These are phyloP conservation scores for Phacellophora camtschatica DNA, from an alignment of 30 jellyfish, hydroid and myxozoan species.

Conservation along the genomic window DNA sequence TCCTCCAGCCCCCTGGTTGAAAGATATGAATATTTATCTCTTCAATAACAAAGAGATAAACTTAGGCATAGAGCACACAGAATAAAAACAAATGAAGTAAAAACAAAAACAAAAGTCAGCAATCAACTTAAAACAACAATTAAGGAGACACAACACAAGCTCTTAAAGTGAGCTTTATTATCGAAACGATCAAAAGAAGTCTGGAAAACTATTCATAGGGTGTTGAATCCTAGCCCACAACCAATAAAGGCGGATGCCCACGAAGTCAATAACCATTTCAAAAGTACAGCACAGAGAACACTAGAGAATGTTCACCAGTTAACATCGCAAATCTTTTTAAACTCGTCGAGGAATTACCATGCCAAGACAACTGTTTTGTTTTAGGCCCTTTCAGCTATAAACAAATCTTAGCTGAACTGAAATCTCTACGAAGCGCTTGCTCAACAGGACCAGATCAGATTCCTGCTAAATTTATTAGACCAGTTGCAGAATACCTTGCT, in stretches of 20 bases:
- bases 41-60: too few species aligned
- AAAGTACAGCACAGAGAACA: constrained; percentile 34
- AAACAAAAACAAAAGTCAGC: too few species aligned
- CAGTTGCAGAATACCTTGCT: constrained; percentile 40
- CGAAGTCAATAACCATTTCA: constrained; percentile 1
- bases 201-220: constrained; percentile 49
- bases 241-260: neutral
- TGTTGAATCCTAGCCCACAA: constrained; percentile 9
- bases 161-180: neutral
- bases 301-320: too few species aligned
- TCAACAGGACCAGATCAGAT: constrained; percentile 62
- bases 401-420: constrained; percentile 35
- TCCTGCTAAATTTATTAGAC: constrained; percentile 40
- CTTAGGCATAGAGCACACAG: too few species aligned
- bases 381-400: constrained; percentile 35
- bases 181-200: constrained; percentile 50
- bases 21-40: constrained; percentile 52
- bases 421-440: constrained; percentile 16
- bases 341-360: too few species aligned
- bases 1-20: constrained; percentile 82
- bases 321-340: too few species aligned
- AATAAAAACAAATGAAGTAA: too few species aligned
- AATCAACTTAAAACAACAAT: constrained; percentile 26
- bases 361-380: too few species aligned
- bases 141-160: constrained; percentile 8